Conservation (phyloP, 2,113 vertebrate genomes). For the Eidolon helvum region DNA sequence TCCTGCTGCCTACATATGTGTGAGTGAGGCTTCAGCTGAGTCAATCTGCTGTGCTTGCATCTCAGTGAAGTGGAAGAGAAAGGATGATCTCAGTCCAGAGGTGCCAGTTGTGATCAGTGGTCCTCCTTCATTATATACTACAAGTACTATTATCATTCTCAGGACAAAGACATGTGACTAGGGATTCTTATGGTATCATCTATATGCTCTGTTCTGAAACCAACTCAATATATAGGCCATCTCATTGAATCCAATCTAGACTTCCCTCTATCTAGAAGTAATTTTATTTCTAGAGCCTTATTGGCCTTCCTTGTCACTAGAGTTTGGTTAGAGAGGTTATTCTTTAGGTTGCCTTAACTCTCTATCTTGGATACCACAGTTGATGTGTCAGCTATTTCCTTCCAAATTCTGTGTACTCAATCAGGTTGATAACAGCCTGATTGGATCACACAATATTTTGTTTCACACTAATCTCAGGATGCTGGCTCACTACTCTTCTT, state of each 20-base stretch:
- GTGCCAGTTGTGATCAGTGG: neutral
- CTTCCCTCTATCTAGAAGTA: neutral
- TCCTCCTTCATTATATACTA: neutral
- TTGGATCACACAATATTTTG: neutral
- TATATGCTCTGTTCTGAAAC: neutral
- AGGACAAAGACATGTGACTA: neutral
- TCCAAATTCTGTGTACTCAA: neutral
- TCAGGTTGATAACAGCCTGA: neutral
- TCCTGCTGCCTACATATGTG: accelerated
- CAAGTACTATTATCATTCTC: neutral
- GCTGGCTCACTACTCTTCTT: neutral
- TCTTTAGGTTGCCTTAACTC: neutral
- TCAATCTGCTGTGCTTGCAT: neutral
- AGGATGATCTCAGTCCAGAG: neutral
- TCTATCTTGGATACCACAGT: neutral
- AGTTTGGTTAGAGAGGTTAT: neutral
- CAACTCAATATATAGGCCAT: neutral
- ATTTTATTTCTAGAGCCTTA: neutral
- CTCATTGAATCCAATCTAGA: neutral
- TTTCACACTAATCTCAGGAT: neutral
- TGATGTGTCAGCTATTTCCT: neutral
- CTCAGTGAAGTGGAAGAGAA: neutral
- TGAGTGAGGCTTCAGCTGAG: neutral
- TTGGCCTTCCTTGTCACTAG: neutral
- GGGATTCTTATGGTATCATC: neutral